phyloP scores from a whole-genome alignment of 2,797 vertebrate genomes.

The Monodelphis domestica region DNA sequence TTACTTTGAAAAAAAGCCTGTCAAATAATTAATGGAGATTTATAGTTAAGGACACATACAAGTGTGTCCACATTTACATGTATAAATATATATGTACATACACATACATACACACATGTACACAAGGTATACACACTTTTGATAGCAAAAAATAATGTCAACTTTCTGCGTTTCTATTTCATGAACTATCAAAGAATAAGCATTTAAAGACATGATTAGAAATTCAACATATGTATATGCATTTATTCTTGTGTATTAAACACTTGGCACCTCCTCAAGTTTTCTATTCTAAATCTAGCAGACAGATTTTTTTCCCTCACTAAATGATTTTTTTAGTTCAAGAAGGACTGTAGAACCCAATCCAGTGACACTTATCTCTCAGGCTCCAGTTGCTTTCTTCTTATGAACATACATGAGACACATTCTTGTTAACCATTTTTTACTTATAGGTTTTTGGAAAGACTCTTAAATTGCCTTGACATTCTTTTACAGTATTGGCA shows the following conservation, averaged over 20 bases:
- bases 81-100: not conserved
- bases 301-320: not conserved
- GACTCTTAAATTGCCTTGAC: not conserved
- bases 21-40: not conserved
- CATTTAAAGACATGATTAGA: constrained; percentile 45
- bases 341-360: constrained; percentile 49
- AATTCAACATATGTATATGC: constrained; percentile 67
- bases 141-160: constrained; percentile 58
- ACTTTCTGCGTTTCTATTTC: constrained; percentile 37
- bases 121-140: constrained; percentile 9
- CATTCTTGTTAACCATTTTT: constrained; percentile 7
- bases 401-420: constrained; percentile 6
- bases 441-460: constrained; percentile 3
- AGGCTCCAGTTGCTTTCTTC: constrained; percentile 12
- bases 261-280: constrained; percentile 59
- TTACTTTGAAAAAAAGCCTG: not conserved
- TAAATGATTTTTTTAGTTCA: constrained; percentile 39
- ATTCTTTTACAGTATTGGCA: not conserved
- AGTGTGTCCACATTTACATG: not conserved
- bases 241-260: constrained; percentile 74
- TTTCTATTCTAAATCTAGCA: constrained; percentile 55
- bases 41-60: not conserved
- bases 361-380: constrained; percentile 20
- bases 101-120: not conserved
- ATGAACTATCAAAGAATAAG: constrained; percentile 47